Conservation (phyloP, 1,140 invertebrate genomes). For the Aphaenogaster ashmeadi region DNA sequence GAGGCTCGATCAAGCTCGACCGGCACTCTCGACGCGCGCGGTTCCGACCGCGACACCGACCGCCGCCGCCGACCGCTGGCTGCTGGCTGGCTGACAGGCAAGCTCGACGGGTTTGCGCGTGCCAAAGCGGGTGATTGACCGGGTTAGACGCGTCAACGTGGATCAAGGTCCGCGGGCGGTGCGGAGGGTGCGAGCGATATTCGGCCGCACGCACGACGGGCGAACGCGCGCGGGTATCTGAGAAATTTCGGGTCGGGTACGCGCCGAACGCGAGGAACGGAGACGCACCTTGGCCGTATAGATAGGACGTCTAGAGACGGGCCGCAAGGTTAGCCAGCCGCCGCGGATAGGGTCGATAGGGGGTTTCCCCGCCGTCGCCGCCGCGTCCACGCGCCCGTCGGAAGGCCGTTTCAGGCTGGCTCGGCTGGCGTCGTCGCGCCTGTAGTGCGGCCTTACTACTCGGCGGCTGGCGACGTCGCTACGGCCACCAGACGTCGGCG, state of each 20-base stretch:
- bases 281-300: constrained; percentile 29
- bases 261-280: neutral
- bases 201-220: constrained; percentile 5
- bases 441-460: constrained; percentile 26
- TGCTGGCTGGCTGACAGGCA: constrained; percentile 31
- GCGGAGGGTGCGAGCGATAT: neutral
- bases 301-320: constrained; percentile 54
- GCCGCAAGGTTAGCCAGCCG: constrained; percentile 60
- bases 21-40: constrained; percentile 51
- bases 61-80: constrained; percentile 22
- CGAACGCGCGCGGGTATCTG: neutral
- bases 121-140: constrained; percentile 61
- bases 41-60: constrained; percentile 45
- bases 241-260: neutral
- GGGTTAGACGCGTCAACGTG: constrained; percentile 62
- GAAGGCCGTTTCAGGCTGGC: constrained; percentile 40
- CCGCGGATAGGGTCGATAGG: constrained; percentile 57
- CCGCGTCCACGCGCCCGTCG: constrained; percentile 47
- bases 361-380: constrained; percentile 47
- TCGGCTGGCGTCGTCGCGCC: constrained; percentile 36
- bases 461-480: constrained; percentile 31
- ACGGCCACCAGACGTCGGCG: neutral
- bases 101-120: constrained; percentile 50
- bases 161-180: constrained; percentile 42
- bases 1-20: constrained; percentile 32